Percentiles rank a stretch among this genome's conserved stretches.
Evolutionary conservation across 2,113 vertebrate genomes (phyloP).

Genomic region (Xiphophorus maculatus): DNA sequence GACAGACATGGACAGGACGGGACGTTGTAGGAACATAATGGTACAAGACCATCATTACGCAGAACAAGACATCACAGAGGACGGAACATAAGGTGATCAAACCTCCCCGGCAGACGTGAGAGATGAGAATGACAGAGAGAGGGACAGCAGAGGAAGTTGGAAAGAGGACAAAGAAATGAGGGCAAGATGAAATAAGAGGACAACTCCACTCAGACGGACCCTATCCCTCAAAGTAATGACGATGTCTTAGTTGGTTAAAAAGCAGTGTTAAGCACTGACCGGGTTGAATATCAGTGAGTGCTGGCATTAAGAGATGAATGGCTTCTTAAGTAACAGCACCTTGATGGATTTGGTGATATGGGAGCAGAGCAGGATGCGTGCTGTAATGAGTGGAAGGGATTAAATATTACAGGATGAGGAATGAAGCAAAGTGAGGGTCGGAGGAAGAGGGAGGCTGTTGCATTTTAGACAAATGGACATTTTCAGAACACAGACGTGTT

Average conservation of each 20-base stretch:
- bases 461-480: background rate
- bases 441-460: background rate
- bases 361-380: constrained; percentile 42
- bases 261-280: constrained; percentile 71
- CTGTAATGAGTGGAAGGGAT: constrained; percentile 44
- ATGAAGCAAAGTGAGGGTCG: background rate
- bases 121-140: constrained; percentile 56
- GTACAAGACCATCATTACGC: constrained; percentile 66
- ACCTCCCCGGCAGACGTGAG: constrained; percentile 63
- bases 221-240: constrained; percentile 82
- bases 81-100: constrained; percentile 65
- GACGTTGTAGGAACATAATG: constrained; percentile 52
- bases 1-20: constrained; percentile 50
- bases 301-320: constrained; percentile 65
- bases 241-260: constrained; percentile 84
- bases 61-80: constrained; percentile 65
- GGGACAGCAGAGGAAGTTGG: constrained; percentile 50
- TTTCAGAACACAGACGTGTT: background rate
- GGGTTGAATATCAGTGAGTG: constrained; percentile 57
- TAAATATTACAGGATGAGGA: constrained; percentile 46
- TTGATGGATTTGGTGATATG: constrained; percentile 69
- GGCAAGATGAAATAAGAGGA: constrained; percentile 72
- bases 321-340: constrained; percentile 78
- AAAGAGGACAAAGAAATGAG: constrained; percentile 56
- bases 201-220: constrained; percentile 68